phyloP scores from a whole-genome alignment of 2,113 vertebrate species.

The Phoxinus phoxinus region DNA sequence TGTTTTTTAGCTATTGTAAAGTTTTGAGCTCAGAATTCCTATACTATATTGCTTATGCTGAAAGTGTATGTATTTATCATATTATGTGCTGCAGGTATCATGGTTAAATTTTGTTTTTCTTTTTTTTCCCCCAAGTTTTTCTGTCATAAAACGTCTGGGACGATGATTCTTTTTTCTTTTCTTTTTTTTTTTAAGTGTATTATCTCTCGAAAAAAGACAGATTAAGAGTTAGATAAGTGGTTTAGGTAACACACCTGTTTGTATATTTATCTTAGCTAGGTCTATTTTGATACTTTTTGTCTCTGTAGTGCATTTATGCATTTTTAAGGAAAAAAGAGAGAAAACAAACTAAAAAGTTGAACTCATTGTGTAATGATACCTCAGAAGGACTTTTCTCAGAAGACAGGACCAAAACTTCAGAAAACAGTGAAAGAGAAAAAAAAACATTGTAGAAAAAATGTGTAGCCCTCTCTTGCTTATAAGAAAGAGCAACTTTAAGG shows the following conservation, averaged over 20 bases:
- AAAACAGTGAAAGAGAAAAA: constrained; percentile 68
- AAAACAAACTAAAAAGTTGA: constrained; percentile 78
- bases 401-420: constrained; percentile 84
- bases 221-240: constrained; percentile 80
- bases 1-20: constrained; percentile 80
- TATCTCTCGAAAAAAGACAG: constrained; percentile 75
- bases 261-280: constrained; percentile 90
- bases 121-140: constrained; percentile 65
- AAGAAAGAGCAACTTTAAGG: constrained; percentile 72
- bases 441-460: constrained; percentile 66
- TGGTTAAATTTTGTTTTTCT: constrained; percentile 69
- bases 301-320: constrained; percentile 84
- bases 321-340: constrained; percentile 83
- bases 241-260: constrained; percentile 85
- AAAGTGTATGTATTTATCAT: constrained; percentile 84
- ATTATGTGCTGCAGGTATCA: constrained; percentile 83
- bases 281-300: constrained; percentile 88
- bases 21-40: constrained; percentile 78
- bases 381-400: constrained; percentile 79
- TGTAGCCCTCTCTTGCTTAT: constrained; percentile 82
- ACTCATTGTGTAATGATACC: constrained; percentile 82
- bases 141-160: constrained; percentile 81
- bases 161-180: constrained; percentile 73
- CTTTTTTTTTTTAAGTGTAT: constrained; percentile 75
- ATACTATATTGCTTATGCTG: constrained; percentile 82